Percentiles rank a stretch among this genome's conserved stretches.
phyloP scores from a whole-genome alignment of 1,140 invertebrate species.

The Scylla paramamosain region DNA sequence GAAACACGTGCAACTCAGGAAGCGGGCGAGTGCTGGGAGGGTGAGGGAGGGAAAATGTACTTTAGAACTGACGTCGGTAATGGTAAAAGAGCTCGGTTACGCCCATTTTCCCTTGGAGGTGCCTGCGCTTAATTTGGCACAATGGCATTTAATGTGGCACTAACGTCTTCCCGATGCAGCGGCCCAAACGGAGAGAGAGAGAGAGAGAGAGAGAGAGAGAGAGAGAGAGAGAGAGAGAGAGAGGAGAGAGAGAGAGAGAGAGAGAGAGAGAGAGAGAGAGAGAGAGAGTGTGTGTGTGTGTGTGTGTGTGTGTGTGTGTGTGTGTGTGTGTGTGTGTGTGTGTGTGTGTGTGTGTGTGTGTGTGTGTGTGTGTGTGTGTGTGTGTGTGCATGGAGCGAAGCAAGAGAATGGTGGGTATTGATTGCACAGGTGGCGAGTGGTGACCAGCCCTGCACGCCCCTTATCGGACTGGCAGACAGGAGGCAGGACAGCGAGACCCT shows the following conservation, averaged over 20 bases:
- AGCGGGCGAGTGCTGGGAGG: not conserved
- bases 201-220: constrained; percentile 20
- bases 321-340: no score
- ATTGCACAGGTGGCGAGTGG: not conserved
- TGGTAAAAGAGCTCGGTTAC: constrained; percentile 8
- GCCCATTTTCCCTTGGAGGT: not conserved
- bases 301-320: no score
- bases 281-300: no score
- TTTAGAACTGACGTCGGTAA: not conserved
- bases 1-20: not conserved
- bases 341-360: no score
- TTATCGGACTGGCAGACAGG: not conserved
- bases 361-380: no score
- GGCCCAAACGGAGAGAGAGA: not conserved
- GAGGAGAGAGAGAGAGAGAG: no score
- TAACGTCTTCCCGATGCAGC: constrained; percentile 11
- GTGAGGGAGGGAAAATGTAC: not conserved
- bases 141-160: constrained; percentile 13
- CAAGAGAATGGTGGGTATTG: not conserved
- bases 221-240: constrained; percentile 16
- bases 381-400: not conserved
- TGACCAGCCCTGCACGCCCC: not conserved
- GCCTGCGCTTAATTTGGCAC: not conserved
- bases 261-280: no score
- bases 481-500: not conserved